These are phyloP conservation scores for Halcyon chelicuti DNA, from an alignment of 2,797 vertebrate genomes.

Conservation along the genomic window DNA sequence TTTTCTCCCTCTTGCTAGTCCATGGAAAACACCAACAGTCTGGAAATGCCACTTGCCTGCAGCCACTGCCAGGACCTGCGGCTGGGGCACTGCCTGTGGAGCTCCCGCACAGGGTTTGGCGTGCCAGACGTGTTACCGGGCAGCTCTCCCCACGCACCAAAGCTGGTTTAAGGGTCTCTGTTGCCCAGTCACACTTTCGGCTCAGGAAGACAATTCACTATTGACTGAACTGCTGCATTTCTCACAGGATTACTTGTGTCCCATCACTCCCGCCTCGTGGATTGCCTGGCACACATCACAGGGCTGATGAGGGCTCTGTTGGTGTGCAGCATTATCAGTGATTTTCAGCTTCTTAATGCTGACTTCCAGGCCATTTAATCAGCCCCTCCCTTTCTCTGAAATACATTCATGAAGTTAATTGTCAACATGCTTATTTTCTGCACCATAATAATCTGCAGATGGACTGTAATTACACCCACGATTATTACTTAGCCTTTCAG, in stretches of 20 bases:
- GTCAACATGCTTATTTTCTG: neutral
- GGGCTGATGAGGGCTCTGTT: neutral
- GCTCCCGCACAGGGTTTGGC: too few species aligned
- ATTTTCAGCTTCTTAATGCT: too few species aligned
- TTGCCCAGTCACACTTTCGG: neutral
- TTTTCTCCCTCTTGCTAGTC: neutral
- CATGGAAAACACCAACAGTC: accelerated
- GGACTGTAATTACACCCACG: neutral
- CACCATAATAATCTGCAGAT: neutral
- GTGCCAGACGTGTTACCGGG: neutral
- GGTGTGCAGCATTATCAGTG: too few species aligned
- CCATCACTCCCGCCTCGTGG: accelerated
- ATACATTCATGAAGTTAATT: neutral
- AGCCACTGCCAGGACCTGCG: too few species aligned
- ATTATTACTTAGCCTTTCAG: neutral
- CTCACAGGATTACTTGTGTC: too few species aligned
- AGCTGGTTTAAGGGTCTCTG: neutral
- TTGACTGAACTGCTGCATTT: too few species aligned
- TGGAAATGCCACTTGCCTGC: accelerated
- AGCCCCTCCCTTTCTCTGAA: neutral
- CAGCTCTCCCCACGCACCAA: neutral
- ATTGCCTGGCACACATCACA: accelerated
- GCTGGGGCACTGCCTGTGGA: neutral
- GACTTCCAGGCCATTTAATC: neutral
- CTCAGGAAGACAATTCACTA: neutral